Evolutionary conservation across 2,888 invertebrate species (phyloP).

Genomic region (Watsonalla binaria): DNA sequence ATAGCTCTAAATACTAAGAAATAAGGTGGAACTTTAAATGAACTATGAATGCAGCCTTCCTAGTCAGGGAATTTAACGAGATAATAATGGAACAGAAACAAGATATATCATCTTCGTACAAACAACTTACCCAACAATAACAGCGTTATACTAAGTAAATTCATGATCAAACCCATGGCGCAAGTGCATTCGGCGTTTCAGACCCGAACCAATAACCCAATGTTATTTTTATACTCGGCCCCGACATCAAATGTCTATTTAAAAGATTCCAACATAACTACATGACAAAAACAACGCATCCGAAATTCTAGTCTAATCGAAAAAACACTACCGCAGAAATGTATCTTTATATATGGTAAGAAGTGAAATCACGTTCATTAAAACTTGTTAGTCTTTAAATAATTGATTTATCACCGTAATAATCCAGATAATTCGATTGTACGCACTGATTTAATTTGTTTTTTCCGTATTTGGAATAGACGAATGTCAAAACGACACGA

Average conservation of each 20-base stretch:
- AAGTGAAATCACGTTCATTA: not conserved
- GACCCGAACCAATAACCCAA: slow-evolving; percentile 56
- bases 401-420: too few relatives aligned
- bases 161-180: slow-evolving; percentile 47
- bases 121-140: slow-evolving; percentile 50
- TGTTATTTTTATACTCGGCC: slow-evolving; percentile 74
- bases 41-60: not conserved
- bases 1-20: not conserved
- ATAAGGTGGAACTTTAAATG: not conserved
- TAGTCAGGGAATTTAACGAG: not conserved
- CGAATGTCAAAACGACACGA: too few relatives aligned
- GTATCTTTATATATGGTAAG: not conserved
- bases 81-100: too few relatives aligned
- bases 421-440: too few relatives aligned
- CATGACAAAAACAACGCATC: slow-evolving; percentile 67
- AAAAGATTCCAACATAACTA: slow-evolving; percentile 65
- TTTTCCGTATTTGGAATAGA: too few relatives aligned
- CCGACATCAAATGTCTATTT: slow-evolving; percentile 73
- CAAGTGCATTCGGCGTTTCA: slow-evolving; percentile 49
- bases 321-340: not conserved
- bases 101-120: not conserved
- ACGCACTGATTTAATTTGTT: too few relatives aligned
- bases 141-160: slow-evolving; percentile 32
- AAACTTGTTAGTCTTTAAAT: too few relatives aligned
- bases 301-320: slow-evolving; percentile 13